phyloP scores from a whole-genome alignment of 2,888 invertebrate genomes.

The Pegoplata infirma region DNA sequence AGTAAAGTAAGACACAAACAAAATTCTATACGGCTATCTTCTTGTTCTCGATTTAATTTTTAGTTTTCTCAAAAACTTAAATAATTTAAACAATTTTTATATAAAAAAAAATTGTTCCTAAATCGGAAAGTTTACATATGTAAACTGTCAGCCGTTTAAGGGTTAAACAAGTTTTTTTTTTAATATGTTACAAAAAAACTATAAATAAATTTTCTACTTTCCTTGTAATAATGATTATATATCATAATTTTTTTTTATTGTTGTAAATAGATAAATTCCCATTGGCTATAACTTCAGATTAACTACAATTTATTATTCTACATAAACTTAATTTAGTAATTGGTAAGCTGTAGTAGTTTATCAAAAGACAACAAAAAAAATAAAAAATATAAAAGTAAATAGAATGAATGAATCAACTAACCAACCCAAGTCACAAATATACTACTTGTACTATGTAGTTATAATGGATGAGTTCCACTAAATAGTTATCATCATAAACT shows the following conservation, averaged over 20 bases:
- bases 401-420: not conserved
- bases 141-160: no score
- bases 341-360: constrained; percentile 32
- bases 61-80: no score
- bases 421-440: not conserved
- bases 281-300: constrained; percentile 22
- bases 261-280: constrained; percentile 3
- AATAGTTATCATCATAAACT: constrained; percentile 43
- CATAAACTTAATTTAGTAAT: constrained; percentile 45
- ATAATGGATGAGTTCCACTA: constrained; percentile 24
- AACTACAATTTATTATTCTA: constrained; percentile 35
- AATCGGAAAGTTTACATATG: no score
- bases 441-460: not conserved
- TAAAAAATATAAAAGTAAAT: not conserved
- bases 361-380: not conserved
- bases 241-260: not conserved
- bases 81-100: no score
- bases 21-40: no score
- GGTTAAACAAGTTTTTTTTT: no score
- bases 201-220: no score
- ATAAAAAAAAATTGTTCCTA: no score
- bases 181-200: no score
- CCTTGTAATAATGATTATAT: no score
- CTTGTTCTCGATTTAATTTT: no score
- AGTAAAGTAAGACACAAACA: no score